phyloP scores from a whole-genome alignment of 2,797 vertebrate genomes.

The Tragopan temminckii region DNA sequence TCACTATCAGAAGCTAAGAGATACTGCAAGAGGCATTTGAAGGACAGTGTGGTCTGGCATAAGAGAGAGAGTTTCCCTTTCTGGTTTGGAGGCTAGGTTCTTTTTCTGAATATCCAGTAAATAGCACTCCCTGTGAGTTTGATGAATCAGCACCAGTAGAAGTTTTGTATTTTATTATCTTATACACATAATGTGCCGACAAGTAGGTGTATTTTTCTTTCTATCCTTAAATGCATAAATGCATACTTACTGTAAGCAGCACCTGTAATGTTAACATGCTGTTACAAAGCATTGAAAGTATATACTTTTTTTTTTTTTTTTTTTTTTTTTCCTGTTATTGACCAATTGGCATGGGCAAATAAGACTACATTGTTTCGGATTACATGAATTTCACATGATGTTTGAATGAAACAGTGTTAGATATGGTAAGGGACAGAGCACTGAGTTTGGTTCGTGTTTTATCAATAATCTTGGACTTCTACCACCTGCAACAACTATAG shows the following conservation, averaged over 20 bases:
- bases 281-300: constrained; percentile 13
- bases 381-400: constrained; percentile 8
- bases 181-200: neutral
- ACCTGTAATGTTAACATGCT: neutral
- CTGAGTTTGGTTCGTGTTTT: neutral
- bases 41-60: neutral
- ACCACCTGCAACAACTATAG: constrained; percentile 26
- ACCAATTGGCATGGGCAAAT: constrained; percentile 24
- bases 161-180: neutral
- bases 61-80: neutral
- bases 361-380: constrained; percentile 34
- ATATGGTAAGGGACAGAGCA: neutral
- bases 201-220: neutral
- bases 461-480: constrained; percentile 69
- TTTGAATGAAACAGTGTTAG: constrained; percentile 21
- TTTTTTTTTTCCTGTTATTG: constrained; percentile 54
- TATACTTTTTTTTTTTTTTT: constrained; percentile 26
- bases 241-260: neutral
- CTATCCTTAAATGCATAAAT: neutral
- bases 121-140: neutral
- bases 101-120: neutral
- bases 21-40: neutral
- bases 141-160: neutral
- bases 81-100: neutral
- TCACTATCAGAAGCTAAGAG: neutral